A percentile compares a stretch with the other conserved stretches of the same genome.
Conservation (phyloP, 2,113 vertebrate species). For the Puffinus mauretanicus region DNA sequence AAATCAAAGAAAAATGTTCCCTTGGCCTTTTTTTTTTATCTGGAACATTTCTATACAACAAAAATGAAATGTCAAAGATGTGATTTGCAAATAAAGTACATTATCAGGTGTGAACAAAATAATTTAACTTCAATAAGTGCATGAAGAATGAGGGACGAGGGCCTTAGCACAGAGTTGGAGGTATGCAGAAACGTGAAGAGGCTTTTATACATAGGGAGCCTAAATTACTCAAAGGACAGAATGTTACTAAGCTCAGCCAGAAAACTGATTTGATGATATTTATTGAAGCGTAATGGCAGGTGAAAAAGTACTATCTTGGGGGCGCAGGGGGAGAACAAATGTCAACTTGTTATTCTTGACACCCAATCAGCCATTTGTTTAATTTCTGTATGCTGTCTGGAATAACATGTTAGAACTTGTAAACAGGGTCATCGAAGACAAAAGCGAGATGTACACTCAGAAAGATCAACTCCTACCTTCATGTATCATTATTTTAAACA, state of each 20-base stretch:
- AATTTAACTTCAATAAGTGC: not conserved
- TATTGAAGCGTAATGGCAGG: not conserved
- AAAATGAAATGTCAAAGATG: not conserved
- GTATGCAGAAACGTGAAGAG: not conserved
- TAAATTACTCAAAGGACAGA: not conserved
- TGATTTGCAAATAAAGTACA: not conserved
- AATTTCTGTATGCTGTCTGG: not conserved
- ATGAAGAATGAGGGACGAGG: not conserved
- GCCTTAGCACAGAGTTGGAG: not conserved
- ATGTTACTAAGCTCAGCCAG: not conserved
- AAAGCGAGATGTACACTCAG: not conserved
- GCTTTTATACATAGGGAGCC: not conserved
- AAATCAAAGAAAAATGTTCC: not conserved
- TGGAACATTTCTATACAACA: not conserved
- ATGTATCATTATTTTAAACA: not conserved
- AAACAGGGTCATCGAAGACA: not conserved
- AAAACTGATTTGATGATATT: not conserved
- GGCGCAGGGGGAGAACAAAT: not conserved
- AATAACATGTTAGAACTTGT: not conserved
- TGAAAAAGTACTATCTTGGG: not conserved
- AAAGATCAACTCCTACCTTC: not conserved
- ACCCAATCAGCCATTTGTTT: not conserved
- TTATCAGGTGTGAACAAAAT: not conserved
- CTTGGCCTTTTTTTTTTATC: not conserved
- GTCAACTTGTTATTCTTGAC: not conserved